Conservation (phyloP, 2,113 vertebrate genomes). For the Etheostoma cragini region DNA sequence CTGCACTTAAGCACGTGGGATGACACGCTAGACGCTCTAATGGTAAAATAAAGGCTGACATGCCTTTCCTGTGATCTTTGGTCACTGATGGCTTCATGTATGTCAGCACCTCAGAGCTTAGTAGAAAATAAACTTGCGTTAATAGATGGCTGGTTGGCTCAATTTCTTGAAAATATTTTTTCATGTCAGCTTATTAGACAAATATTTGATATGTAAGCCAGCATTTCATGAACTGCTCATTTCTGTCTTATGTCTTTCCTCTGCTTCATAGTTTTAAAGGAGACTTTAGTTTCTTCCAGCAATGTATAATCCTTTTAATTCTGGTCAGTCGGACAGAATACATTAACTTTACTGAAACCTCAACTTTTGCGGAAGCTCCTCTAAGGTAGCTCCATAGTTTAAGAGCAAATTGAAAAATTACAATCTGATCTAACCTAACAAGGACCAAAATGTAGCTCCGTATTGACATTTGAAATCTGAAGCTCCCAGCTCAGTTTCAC, state of each 20-base stretch:
- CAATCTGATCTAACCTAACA: slow-evolving; percentile 41
- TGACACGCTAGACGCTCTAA: slow-evolving; percentile 43
- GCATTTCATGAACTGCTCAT: neutral
- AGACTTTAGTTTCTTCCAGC: no score
- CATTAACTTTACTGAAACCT: neutral
- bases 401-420: slow-evolving; percentile 34
- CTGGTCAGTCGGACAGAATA: neutral
- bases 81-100: slow-evolving; percentile 49
- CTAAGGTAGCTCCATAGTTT: slow-evolving; percentile 2
- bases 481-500: slow-evolving; percentile 38
- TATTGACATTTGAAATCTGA: slow-evolving; percentile 49
- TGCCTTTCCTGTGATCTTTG: slow-evolving; percentile 51
- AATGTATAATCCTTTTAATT: neutral
- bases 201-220: slow-evolving; percentile 39
- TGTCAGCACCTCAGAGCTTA: slow-evolving; percentile 36
- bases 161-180: slow-evolving; percentile 11
- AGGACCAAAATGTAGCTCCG: slow-evolving; percentile 20
- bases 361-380: neutral
- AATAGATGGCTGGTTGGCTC: slow-evolving; percentile 21
- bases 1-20: slow-evolving; percentile 60
- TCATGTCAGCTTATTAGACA: slow-evolving; percentile 15
- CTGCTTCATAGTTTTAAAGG: neutral
- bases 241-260: slow-evolving; percentile 1
- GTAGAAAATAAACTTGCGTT: slow-evolving; percentile 44
- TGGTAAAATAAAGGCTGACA: slow-evolving; percentile 65